Evolutionary conservation across 2,113 vertebrate species (phyloP).

Genomic region (Oenanthe oenanthe): DNA sequence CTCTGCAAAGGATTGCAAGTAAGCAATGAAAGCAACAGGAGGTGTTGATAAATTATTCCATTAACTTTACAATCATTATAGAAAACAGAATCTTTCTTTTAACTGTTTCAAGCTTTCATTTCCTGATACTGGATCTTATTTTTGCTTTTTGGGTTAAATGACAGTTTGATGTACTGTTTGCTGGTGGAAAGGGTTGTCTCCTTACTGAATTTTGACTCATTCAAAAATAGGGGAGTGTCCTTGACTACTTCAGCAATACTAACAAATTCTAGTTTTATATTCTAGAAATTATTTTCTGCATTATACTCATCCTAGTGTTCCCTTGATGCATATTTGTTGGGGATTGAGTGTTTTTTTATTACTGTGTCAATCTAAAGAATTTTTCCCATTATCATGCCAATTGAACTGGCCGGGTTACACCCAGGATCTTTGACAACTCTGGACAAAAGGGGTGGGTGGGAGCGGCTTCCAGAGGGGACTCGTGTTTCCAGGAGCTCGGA

Average conservation of each 20-base stretch:
- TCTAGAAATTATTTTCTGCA: background rate
- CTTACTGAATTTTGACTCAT: background rate
- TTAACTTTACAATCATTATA: background rate
- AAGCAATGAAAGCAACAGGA: background rate
- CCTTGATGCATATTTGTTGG: too few relatives aligned
- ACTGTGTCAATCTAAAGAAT: too few relatives aligned
- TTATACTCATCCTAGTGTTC: background rate
- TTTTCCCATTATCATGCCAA: too few relatives aligned
- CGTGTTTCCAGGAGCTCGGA: too few relatives aligned
- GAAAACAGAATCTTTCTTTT: background rate
- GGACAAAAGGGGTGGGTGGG: too few relatives aligned
- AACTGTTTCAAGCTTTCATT: background rate
- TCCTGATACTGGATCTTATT: background rate
- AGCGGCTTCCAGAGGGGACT: too few relatives aligned
- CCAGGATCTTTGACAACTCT: too few relatives aligned
- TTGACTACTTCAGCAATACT: background rate
- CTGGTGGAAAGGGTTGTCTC: background rate
- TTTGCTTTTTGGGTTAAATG: background rate
- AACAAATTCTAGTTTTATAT: background rate
- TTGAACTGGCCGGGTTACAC: too few relatives aligned
- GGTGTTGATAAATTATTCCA: background rate
- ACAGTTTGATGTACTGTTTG: accelerated
- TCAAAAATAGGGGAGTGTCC: background rate
- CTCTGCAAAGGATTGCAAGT: background rate
- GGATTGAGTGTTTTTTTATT: too few relatives aligned